These are phyloP conservation scores for Oncorhynchus mykiss DNA, from an alignment of 2,113 vertebrate species.

Conservation along the genomic window DNA sequence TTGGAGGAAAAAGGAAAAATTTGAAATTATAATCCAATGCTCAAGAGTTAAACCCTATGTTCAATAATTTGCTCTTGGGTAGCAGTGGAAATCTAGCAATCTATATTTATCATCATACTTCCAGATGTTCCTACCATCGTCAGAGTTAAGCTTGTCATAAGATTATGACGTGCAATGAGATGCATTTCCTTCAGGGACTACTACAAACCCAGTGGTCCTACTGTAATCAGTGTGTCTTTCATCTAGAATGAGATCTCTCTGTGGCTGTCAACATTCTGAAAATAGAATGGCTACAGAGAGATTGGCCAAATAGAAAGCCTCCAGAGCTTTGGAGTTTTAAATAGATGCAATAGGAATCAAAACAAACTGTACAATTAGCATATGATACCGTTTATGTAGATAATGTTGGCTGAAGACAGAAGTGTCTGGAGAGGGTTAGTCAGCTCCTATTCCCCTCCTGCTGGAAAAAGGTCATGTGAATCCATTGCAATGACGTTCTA, in stretches of 20 bases:
- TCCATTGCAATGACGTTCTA: constrained; percentile 28
- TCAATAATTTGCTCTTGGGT: no score
- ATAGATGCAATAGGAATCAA: constrained; percentile 13
- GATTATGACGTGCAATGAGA: background rate
- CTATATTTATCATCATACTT: no score
- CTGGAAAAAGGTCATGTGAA: constrained; percentile 13
- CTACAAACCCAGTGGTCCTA: background rate
- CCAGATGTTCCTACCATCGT: no score
- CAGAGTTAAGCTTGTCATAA: background rate
- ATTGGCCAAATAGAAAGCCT: constrained; percentile 35
- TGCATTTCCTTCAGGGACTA: background rate
- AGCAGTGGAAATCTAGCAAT: no score
- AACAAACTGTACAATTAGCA: constrained; percentile 18
- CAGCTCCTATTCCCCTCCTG: constrained; percentile 44
- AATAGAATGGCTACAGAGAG: constrained; percentile 44
- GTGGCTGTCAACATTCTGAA: constrained; percentile 50
- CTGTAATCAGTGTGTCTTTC: constrained; percentile 43
- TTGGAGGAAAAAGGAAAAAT: no score
- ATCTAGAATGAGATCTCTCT: constrained; percentile 37
- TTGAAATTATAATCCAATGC: no score
- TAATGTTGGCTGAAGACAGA: constrained; percentile 24
- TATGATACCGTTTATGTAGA: constrained; percentile 19
- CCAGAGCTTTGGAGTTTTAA: constrained; percentile 7
- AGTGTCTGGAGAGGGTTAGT: constrained; percentile 32
- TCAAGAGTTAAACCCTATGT: no score